phyloP scores from a whole-genome alignment of 2,888 invertebrate genomes.

The Eretmocerus hayati region DNA sequence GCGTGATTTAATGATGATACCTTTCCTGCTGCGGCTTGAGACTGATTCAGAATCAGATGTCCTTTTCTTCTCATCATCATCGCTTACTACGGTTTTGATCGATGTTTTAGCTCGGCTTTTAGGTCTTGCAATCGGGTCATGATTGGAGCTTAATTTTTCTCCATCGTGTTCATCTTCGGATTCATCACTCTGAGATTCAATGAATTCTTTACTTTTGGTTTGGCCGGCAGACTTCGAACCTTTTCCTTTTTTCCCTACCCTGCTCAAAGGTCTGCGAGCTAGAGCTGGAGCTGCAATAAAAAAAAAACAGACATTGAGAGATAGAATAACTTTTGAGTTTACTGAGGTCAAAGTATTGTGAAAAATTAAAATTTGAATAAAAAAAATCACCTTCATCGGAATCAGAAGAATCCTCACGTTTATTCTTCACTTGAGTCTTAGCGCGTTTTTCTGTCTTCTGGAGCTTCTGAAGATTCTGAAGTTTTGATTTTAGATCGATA shows the following conservation, averaged over 20 bases:
- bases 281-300: too few relatives aligned
- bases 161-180: not conserved
- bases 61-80: not conserved
- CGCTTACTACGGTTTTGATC: not conserved
- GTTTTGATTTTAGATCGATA: not conserved
- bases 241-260: not conserved
- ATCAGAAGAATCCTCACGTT: slow-evolving; percentile 1
- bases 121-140: not conserved
- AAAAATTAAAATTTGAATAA: not conserved
- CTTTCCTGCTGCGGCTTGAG: not conserved
- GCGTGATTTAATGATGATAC: not conserved
- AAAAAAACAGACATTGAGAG: too few relatives aligned
- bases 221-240: not conserved
- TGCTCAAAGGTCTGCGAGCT: not conserved
- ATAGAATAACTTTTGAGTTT: not conserved
- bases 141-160: not conserved
- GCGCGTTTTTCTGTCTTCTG: not conserved
- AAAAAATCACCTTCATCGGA: not conserved
- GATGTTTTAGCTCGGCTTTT: not conserved
- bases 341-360: not conserved
- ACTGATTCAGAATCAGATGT: too few relatives aligned
- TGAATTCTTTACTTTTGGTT: not conserved
- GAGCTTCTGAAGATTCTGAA: not conserved
- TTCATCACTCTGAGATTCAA: not conserved
- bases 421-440: not conserved